Percentiles rank a stretch among this genome's conserved stretches.
These are phyloP conservation scores for Enchytraeus crypticus DNA, from an alignment of 2,888 invertebrate genomes.

Conservation along the genomic window DNA sequence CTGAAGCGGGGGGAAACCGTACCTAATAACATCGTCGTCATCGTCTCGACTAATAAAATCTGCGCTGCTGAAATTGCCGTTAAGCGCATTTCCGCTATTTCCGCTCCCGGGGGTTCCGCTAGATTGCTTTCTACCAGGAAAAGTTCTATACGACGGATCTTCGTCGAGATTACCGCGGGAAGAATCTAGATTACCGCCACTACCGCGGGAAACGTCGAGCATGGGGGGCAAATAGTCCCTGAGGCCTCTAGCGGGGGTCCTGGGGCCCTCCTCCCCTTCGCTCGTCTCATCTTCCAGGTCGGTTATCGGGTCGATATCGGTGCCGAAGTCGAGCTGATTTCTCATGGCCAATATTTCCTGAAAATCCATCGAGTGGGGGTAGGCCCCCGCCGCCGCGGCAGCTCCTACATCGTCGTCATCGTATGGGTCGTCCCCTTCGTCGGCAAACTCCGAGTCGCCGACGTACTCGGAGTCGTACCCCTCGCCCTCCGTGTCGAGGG, in stretches of 20 bases:
- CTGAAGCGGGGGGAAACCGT: conserved; percentile 41
- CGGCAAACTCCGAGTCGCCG: conserved; percentile 62
- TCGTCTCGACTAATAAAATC: conserved; percentile 21
- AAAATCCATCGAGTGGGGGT: conserved; percentile 50
- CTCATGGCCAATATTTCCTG: conserved; percentile 46
- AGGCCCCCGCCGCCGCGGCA: conserved; percentile 37
- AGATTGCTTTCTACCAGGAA: no score
- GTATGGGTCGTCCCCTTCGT: conserved; percentile 30
- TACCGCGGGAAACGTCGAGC: conserved; percentile 24
- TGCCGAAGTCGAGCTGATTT: conserved; percentile 33
- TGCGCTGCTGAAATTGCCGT: conserved; percentile 20
- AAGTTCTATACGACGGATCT: no score
- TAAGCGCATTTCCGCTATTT: no score
- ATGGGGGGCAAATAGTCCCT: conserved; percentile 73
- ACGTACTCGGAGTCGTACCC: conserved; percentile 53
- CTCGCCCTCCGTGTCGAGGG: conserved; percentile 44
- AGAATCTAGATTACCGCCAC: background rate
- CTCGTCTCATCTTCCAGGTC: no score
- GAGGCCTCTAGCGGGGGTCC: conserved; percentile 24
- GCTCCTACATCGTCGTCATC: background rate
- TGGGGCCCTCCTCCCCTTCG: no score
- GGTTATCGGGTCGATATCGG: no score
- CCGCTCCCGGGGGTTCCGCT: no score
- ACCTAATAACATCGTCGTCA: conserved; percentile 39
- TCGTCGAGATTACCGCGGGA: conserved; percentile 21